phyloP scores from a whole-genome alignment of 2,113 vertebrate genomes.

The Daubentonia madagascariensis region DNA sequence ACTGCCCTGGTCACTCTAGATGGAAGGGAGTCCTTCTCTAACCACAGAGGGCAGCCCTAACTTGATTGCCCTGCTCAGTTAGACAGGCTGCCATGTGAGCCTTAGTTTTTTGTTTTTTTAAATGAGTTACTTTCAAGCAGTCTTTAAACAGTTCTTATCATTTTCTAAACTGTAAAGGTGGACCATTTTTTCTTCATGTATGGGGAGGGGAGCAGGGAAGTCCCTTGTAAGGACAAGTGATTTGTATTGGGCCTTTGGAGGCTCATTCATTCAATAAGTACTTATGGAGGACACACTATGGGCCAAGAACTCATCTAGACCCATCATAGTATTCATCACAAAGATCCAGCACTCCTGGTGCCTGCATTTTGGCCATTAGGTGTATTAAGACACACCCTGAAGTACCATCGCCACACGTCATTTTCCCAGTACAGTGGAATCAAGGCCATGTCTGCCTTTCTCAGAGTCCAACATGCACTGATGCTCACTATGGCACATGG shows the following conservation, averaged over 20 bases:
- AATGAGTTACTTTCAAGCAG: neutral
- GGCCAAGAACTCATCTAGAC: neutral
- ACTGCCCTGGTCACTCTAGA: neutral
- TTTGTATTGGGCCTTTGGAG: neutral
- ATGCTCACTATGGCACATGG: fast-evolving
- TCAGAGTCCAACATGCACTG: no score
- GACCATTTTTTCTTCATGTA: neutral
- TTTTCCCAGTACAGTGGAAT: neutral
- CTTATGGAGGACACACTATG: neutral
- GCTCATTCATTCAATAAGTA: neutral
- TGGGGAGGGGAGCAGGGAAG: neutral
- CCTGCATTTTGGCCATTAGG: neutral
- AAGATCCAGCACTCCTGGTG: neutral
- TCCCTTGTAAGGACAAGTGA: neutral
- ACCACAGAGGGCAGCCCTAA: neutral
- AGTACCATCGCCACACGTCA: neutral
- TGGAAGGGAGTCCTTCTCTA: neutral
- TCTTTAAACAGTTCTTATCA: neutral
- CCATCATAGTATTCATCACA: neutral
- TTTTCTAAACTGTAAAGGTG: neutral
- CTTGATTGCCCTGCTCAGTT: neutral
- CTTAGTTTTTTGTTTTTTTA: neutral
- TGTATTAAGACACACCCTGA: neutral
- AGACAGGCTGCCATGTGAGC: neutral
- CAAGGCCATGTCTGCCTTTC: neutral